A percentile compares a stretch with the other conserved stretches of the same genome.
phyloP scores from a whole-genome alignment of 2,888 invertebrate species.

The Torymus tubicola region DNA sequence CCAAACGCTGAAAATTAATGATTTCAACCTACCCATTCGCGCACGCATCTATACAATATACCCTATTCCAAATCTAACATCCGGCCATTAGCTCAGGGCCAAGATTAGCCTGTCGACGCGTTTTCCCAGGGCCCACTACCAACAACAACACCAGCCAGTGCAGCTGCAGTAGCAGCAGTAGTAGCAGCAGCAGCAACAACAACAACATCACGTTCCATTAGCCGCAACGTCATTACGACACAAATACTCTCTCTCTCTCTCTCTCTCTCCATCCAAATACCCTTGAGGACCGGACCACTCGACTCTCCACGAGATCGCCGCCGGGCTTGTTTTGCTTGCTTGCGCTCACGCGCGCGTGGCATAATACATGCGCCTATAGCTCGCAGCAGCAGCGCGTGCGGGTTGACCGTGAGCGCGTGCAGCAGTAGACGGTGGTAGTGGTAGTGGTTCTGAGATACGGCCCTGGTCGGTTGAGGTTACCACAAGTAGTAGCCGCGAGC shows the following conservation, averaged over 20 bases:
- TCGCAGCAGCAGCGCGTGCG: too few species aligned
- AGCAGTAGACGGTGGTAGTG: too few species aligned
- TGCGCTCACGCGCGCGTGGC: not conserved
- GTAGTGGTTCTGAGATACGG: constrained; percentile 3
- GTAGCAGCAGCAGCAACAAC: not conserved
- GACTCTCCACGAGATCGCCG: constrained; percentile 9
- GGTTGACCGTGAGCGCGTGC: too few species aligned
- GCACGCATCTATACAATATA: not conserved
- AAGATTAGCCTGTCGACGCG: constrained; percentile 12
- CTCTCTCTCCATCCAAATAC: constrained; percentile 31
- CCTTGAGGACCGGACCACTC: constrained; percentile 31
- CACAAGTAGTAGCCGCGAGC: constrained; percentile 30
- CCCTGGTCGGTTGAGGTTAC: not conserved
- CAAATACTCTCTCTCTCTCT: constrained; percentile 26
- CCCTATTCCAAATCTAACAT: not conserved
- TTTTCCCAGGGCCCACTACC: constrained; percentile 10
- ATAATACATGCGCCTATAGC: constrained; percentile 8
- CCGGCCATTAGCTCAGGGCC: constrained; percentile 12
- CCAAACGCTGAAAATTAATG: too few species aligned
- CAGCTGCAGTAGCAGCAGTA: not conserved
- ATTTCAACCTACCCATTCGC: not conserved
- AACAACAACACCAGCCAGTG: not conserved
- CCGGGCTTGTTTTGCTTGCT: constrained; percentile 49
- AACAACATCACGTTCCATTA: constrained; percentile 15
- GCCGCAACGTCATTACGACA: constrained; percentile 21